Base-by-base conservation (phyloP, 2,113 vertebrate species). In the Cervus canadensis region DNA sequence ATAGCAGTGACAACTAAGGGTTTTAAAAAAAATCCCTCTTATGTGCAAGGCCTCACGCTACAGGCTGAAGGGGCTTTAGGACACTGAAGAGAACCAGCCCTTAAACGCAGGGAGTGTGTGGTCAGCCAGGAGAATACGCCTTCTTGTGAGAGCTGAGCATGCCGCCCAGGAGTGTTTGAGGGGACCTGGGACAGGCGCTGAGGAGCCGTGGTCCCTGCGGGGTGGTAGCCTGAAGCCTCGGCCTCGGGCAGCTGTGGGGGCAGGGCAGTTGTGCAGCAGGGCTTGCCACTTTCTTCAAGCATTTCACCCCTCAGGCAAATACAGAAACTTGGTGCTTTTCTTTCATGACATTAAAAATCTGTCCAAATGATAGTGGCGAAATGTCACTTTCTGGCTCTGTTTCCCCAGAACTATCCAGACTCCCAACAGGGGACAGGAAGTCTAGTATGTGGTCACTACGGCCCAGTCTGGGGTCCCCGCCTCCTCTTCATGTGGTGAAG, bases 401-500 rank as follows among this genome's bases (percentile, higher is more conserved):
- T 3, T 17, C 54, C 5, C 43, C 21, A 82, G 67, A 92, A 33
- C 12, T 19, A 36, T 14, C 7, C 8, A 78, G 33, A 28, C 25
- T 17, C 9, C 6, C 36, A 25, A 4, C 2, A 30, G 2, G 7
- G 74, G 52, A 13, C 7, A 19, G 13, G 25, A n/a, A 62, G 8
- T 11, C 21, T 19, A 3, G 25, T 4, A 16, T 59, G 3, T n/a
- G 43, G 10, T 64, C 28, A 2, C 7, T 17, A 3, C 0, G 16
- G 36, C 5, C 48, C 19, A 10, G 8, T 26, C 12, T 40, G 33
- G 8, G n/a, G 45, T 33, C 36, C 36, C n/a, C 8, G 54, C 10
- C 0, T 9, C 28, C 19, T 40, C 5, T 71, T 33, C 6, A 8
- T 0, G 0, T 6, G 12, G 14, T 3, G 30, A 40, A 9, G 2